Percentiles rank a stretch among this genome's conserved stretches.
phyloP scores from a whole-genome alignment of 2,797 vertebrate genomes.

The Manis crassicaudata region DNA sequence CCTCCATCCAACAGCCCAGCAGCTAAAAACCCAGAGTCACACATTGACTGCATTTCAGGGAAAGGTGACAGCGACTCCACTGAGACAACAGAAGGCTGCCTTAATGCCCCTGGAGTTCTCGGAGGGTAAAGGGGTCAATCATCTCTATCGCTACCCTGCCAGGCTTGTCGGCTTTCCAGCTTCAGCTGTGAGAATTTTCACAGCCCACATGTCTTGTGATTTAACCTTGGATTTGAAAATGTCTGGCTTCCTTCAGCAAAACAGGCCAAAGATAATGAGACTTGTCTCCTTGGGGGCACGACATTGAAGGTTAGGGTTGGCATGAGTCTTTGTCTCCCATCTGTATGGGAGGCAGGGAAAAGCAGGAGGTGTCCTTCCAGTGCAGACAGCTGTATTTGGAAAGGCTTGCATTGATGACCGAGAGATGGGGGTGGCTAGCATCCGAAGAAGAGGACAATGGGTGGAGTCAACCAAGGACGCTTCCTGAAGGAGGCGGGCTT shows the following conservation, averaged over 20 bases:
- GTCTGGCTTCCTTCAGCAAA: slow-evolving; percentile 5
- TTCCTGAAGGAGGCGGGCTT: not conserved
- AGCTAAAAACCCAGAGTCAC: not conserved
- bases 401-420: not conserved
- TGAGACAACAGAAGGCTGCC: not conserved
- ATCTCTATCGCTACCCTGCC: not conserved
- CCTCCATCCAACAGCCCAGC: not conserved
- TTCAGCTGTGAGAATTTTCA: slow-evolving; percentile 36
- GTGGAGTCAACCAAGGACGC: not conserved
- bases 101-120: not conserved
- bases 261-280: not conserved
- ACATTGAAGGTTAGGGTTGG: not conserved
- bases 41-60: not conserved
- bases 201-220: slow-evolving; percentile 25
- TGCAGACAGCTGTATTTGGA: not conserved
- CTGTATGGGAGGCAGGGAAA: not conserved
- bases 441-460: no score
- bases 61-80: not conserved
- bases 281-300: not conserved
- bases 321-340: not conserved
- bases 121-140: not conserved
- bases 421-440: not conserved
- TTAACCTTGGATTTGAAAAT: slow-evolving; percentile 24
- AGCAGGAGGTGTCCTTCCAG: not conserved
- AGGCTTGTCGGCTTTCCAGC: slow-evolving; percentile 30